Evolutionary conservation across 2,797 vertebrate species (phyloP), one percentile per base, ranked within the genome.

Genomic region (Sylvia borin): DNA sequence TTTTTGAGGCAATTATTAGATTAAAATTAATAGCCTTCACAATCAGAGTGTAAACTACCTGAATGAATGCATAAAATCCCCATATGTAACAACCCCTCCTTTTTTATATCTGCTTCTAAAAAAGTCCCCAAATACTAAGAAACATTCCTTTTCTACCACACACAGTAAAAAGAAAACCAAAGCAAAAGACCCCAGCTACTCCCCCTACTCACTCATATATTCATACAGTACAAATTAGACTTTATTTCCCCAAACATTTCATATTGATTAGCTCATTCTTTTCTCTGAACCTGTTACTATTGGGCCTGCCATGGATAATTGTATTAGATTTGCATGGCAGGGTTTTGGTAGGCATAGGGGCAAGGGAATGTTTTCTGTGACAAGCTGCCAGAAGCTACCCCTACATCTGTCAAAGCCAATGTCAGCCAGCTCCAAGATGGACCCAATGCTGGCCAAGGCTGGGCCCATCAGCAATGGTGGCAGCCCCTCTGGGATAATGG

Each of bases 121-220:
- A 11, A 20, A 5, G 1, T n/a, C 5, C 3, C 10, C 8, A n/a
- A 42, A 68, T 15, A 34, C 1, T 32, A 54, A 32, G 5, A 75
- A 14, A 51, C 7, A 64, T 54, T 53, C 13, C 2, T 54, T 78
- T 81, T 57, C n/a, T 34, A 64, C 5, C 5, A 21, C 13, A 34
- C 2, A 32, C 11, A 34, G 6, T 7, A 32, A 58, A 82, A 72
- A 25, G 7, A 42, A 53, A 58, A 34, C 2, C 22, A 43, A 62
- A 24, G 7, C 6, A 45, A 36, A 47, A 47, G 2, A 5, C 0
- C 5, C 0, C 25, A 50, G 6, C 10, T 12, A 24, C 13, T 72
- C 7, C 9, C 13, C 3, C 8, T 21, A 29, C 8, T 65, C 21
- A 21, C 34, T 84, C 11, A 34, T 54, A 42, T 45, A 36, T 12